Base-by-base conservation (phyloP, 2,888 invertebrate genomes). In the Agrochola lota region DNA sequence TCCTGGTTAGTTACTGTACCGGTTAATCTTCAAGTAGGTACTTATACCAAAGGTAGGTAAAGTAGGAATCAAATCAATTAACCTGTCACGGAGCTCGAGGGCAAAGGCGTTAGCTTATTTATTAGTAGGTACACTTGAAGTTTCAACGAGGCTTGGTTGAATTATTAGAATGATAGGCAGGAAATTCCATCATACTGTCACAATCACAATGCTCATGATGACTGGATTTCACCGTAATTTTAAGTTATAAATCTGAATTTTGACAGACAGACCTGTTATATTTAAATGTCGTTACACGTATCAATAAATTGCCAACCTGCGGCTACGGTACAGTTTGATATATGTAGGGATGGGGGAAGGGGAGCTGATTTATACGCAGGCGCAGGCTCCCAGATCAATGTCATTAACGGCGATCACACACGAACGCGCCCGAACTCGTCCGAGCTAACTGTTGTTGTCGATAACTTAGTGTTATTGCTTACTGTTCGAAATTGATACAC, bases 401-500 rank as follows among this genome's bases (percentile, higher is more conserved):
- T 64, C 63, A 74, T 67, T 78, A 77, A 76, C 74, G 72, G 70
- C 74, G 74, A 84, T 73, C 68, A 82, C 46, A 72, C 78, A 70
- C 78, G 71, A 75, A 71, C 63, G 23, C 60, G 46, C 8, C 64
- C 78, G 70, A 81, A 23, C 71, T 8, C 57, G n/a, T 1, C 60
- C 67, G 75, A 80, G 12, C 68, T 88, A 86, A 86, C 87, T 85
- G 88, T 83, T 74, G 68, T 77, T 69, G 74, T 71, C 70, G 60
- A 83, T 87, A 80, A 85, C 77, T 77, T 83, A 87, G 85, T 88
- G 83, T 82, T 86, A 88, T 86, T 83, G 79, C 76, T 75, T 71
- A 71, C 77, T 71, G 79, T 59, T 78, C 77, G 73, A 81, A 79
- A 68, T 81, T 80, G 81, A 87, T 78, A 81, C 85, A 70, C 80